Evolutionary conservation across 2,797 vertebrate genomes (phyloP).

Genomic region (Melanogrammus aeglefinus): DNA sequence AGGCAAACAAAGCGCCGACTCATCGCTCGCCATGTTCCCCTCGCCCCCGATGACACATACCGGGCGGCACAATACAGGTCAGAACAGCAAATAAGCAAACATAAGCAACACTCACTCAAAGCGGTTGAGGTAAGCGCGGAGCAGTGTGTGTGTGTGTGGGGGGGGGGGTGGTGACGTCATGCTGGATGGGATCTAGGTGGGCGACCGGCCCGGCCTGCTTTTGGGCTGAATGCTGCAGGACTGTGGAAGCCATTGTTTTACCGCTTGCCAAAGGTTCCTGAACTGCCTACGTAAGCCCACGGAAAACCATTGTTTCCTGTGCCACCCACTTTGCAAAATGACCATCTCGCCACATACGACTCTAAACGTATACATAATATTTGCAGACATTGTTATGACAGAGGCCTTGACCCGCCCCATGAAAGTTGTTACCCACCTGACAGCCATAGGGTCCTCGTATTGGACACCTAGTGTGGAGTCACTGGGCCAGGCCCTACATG

Average conservation of each 20-base stretch:
- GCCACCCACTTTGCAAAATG: background rate
- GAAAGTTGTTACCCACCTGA: background rate
- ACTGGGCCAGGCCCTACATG: background rate
- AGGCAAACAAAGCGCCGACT: conserved; percentile 14
- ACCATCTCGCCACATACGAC: background rate
- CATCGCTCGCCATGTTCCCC: conserved; percentile 3
- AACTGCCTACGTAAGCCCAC: conserved; percentile 11
- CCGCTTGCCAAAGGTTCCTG: conserved; percentile 42
- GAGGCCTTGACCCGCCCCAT: background rate
- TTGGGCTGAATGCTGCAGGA: conserved; percentile 43
- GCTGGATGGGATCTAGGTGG: conserved; percentile 27
- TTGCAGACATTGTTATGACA: background rate
- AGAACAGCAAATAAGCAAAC: background rate
- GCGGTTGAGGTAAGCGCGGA: conserved; percentile 42
- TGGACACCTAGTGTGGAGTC: background rate
- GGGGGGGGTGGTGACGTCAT: conserved; percentile 51
- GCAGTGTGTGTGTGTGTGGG: conserved; percentile 1
- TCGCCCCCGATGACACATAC: conserved; percentile 34
- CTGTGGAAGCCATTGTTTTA: conserved; percentile 35
- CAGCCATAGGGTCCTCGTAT: background rate
- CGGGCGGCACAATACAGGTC: conserved; percentile 34
- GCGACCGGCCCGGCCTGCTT: conserved; percentile 33
- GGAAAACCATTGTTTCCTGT: background rate
- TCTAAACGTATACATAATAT: background rate
- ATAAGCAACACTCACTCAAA: conserved; percentile 12